Conservation (phyloP, 1,140 invertebrate species). For the Portunus trituberculatus region DNA sequence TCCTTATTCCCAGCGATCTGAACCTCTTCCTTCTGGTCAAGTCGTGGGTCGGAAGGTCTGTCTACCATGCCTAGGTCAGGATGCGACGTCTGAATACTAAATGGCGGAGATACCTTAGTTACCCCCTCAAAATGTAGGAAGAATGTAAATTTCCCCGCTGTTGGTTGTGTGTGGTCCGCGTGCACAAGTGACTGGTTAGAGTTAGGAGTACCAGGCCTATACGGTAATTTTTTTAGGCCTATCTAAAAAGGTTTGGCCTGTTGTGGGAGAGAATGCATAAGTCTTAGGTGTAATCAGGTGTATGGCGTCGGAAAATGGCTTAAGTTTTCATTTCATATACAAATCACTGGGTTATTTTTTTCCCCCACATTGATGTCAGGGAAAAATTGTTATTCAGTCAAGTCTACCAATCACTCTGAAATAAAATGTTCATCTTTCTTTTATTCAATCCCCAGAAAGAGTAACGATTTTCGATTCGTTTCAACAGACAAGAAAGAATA, state of each 20-base stretch:
- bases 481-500: too few relatives aligned
- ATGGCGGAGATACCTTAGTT: not conserved
- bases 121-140: not conserved
- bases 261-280: not conserved
- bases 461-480: too few relatives aligned
- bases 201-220: not conserved
- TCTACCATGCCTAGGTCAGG: not conserved
- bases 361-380: not conserved
- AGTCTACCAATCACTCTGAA: too few relatives aligned
- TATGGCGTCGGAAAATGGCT: not conserved
- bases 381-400: too few relatives aligned
- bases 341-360: not conserved
- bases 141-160: not conserved
- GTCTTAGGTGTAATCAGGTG: not conserved
- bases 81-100: not conserved
- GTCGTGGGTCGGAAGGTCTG: not conserved
- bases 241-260: not conserved
- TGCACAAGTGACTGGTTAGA: not conserved
- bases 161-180: not conserved
- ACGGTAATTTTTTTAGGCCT: not conserved
- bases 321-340: not conserved
- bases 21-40: slow-evolving; percentile 1
- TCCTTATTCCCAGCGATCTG: not conserved
- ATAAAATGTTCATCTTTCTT: too few relatives aligned
- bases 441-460: too few relatives aligned